Conservation (phyloP, 2,113 vertebrate species). For the Brachyistius frenatus region DNA sequence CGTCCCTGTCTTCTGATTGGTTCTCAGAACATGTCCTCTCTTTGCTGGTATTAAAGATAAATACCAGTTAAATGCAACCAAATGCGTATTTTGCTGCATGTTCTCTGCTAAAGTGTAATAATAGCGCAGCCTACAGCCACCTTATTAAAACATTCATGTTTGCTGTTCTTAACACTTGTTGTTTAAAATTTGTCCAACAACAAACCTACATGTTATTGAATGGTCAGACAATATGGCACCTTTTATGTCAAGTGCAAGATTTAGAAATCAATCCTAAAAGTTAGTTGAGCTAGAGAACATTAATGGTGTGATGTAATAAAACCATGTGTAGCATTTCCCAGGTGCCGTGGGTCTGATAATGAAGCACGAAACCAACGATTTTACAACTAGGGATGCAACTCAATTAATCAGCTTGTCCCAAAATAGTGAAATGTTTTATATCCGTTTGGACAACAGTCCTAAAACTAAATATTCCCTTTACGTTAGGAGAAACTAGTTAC, state of each 20-base stretch:
- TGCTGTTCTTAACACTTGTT: background rate
- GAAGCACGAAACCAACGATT: background rate
- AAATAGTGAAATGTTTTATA: too few relatives aligned
- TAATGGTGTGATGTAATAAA: background rate
- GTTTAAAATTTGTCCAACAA: background rate
- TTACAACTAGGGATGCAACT: background rate
- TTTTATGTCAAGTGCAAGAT: too few relatives aligned
- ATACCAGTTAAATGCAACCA: background rate
- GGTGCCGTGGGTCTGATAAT: background rate
- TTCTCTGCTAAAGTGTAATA: background rate
- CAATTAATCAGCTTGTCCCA: background rate
- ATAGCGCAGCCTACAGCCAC: too few relatives aligned
- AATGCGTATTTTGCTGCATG: background rate
- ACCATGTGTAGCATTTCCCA: background rate
- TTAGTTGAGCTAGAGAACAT: background rate
- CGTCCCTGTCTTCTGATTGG: constrained; percentile 20
- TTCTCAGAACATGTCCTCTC: background rate
- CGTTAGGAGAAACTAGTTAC: too few relatives aligned
- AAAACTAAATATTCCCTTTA: too few relatives aligned
- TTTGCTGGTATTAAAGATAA: background rate
- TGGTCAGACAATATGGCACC: too few relatives aligned
- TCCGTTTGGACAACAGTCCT: too few relatives aligned
- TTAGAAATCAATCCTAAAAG: background rate
- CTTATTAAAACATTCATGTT: background rate
- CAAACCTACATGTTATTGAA: too few relatives aligned